phyloP scores from a whole-genome alignment of 2,888 invertebrate genomes.

The Amphimallon solstitiale region DNA sequence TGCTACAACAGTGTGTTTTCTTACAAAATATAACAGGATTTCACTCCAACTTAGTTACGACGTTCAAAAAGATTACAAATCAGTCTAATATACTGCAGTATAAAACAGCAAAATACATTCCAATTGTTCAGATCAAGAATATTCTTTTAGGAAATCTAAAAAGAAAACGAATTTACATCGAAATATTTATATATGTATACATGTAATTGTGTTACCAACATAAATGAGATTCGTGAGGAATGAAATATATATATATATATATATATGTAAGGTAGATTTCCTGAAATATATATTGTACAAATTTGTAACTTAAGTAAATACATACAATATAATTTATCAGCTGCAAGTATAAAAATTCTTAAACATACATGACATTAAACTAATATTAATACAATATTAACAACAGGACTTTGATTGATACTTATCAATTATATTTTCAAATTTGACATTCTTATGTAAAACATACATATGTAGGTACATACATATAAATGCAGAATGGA shows the following conservation, averaged over 20 bases:
- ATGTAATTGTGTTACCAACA: constrained; percentile 33
- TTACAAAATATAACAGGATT: constrained; percentile 58
- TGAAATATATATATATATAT: constrained; percentile 30
- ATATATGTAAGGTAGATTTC: constrained; percentile 6
- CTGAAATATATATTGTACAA: constrained; percentile 21
- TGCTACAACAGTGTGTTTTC: constrained; percentile 61
- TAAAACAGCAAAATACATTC: constrained; percentile 28
- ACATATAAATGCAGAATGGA: too few species aligned
- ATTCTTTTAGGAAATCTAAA: constrained; percentile 32
- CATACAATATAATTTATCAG: constrained; percentile 14
- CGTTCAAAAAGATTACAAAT: constrained; percentile 40
- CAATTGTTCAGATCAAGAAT: constrained; percentile 7
- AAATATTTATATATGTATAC: constrained; percentile 29
- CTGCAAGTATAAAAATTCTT: constrained; percentile 17
- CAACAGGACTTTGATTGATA: constrained; percentile 41
- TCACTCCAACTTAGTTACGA: constrained; percentile 51
- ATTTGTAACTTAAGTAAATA: constrained; percentile 11
- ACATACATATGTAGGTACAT: too few species aligned
- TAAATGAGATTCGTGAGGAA: constrained; percentile 29
- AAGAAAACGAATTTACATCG: constrained; percentile 3
- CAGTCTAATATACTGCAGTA: constrained; percentile 35
- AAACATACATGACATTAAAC: constrained; percentile 5
- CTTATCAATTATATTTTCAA: constrained; percentile 26
- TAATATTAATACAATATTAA: constrained; percentile 2
- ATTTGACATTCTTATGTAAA: not conserved